A percentile compares a stretch with the other conserved stretches of the same genome.
Conservation (phyloP, 1,140 invertebrate species). For the Harlomillsia oculata region DNA sequence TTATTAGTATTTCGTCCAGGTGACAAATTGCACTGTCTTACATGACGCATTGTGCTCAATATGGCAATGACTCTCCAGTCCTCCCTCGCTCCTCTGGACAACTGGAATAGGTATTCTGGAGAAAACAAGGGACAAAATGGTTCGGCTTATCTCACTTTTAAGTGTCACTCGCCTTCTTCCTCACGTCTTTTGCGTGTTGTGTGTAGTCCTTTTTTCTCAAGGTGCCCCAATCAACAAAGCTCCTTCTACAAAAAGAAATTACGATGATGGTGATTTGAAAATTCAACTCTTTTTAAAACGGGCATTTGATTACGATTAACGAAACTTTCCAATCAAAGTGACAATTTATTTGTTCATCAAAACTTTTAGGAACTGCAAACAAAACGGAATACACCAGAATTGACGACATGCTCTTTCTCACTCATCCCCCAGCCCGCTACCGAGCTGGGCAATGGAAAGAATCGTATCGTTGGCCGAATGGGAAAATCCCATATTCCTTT, state of each 20-base stretch:
- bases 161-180: too few relatives aligned
- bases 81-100: too few relatives aligned
- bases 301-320: not conserved
- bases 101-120: too few relatives aligned
- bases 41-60: too few relatives aligned
- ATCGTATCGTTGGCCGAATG: slow-evolving; percentile 27
- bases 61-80: too few relatives aligned
- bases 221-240: not conserved
- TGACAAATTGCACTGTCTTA: too few relatives aligned
- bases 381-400: slow-evolving; percentile 7
- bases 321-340: too few relatives aligned
- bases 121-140: not conserved
- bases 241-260: not conserved
- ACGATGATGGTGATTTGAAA: too few relatives aligned
- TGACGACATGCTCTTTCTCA: slow-evolving; percentile 29
- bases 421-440: slow-evolving; percentile 1
- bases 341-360: not conserved
- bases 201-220: not conserved
- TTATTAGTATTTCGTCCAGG: too few relatives aligned
- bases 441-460: slow-evolving; percentile 22
- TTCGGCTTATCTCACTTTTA: not conserved
- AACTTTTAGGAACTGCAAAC: slow-evolving; percentile 4
- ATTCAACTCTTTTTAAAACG: too few relatives aligned
- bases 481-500: slow-evolving; percentile 24
- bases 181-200: not conserved